A percentile compares a stretch with the other conserved stretches of the same genome.
phyloP scores from a whole-genome alignment of 2,888 invertebrate species.

The Orthosia gothica region DNA sequence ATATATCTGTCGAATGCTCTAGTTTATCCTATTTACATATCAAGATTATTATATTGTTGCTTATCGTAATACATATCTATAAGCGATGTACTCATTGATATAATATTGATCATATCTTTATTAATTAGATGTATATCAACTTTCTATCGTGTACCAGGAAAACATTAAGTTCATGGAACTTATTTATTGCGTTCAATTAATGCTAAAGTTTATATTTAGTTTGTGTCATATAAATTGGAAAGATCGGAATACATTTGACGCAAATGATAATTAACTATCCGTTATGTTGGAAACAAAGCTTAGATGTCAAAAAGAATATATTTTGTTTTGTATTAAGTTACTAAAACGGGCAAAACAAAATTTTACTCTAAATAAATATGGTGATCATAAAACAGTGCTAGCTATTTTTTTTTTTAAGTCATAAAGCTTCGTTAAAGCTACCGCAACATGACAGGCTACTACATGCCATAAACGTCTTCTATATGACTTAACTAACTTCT shows the following conservation, averaged over 20 bases:
- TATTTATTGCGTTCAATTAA: slow-evolving; percentile 6
- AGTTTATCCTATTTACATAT: slow-evolving; percentile 14
- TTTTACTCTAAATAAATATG: background rate
- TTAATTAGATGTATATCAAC: slow-evolving; percentile 10
- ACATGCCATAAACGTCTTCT: background rate
- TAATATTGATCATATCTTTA: background rate
- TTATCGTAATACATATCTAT: slow-evolving; percentile 12
- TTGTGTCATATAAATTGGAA: background rate
- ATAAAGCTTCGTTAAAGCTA: background rate
- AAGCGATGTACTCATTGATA: slow-evolving; percentile 31
- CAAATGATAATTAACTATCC: background rate
- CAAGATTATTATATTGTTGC: background rate
- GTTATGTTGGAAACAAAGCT: background rate
- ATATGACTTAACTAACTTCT: background rate
- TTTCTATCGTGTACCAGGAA: slow-evolving; percentile 19
- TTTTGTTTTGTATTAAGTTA: background rate
- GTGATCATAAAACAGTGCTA: background rate
- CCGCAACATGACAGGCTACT: background rate
- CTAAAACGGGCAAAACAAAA: background rate
- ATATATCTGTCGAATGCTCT: slow-evolving; percentile 10
- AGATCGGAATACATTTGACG: background rate
- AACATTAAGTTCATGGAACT: background rate
- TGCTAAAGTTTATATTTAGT: background rate
- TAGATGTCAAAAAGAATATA: background rate
- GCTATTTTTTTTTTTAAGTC: background rate